Evolutionary conservation across 2,113 vertebrate species (phyloP).

Genomic region (Anhinga anhinga): DNA sequence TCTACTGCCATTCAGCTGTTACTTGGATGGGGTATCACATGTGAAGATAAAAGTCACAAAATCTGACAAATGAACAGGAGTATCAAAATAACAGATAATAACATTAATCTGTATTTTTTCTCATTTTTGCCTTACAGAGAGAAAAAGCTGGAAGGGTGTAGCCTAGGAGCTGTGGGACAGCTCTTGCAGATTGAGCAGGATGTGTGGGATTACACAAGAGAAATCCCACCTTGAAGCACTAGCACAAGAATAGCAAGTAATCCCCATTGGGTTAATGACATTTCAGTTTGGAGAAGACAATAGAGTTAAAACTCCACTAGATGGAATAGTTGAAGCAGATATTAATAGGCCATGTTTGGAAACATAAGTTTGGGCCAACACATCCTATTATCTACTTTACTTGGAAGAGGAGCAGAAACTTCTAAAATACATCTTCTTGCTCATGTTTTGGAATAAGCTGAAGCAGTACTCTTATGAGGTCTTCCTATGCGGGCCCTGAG

Average conservation of each 20-base stretch:
- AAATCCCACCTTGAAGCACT: background rate
- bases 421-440: background rate
- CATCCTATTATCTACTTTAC: background rate
- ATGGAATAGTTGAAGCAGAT: conserved; percentile 20
- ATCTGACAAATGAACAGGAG: background rate
- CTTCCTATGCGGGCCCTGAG: background rate
- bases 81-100: background rate
- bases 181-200: background rate
- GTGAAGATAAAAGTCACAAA: background rate
- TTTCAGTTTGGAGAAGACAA: background rate
- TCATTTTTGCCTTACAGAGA: background rate
- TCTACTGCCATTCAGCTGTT: background rate
- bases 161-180: background rate
- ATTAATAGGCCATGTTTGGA: background rate
- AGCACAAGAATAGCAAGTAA: background rate
- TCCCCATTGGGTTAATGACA: background rate
- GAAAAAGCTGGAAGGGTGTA: background rate
- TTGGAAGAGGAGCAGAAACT: background rate
- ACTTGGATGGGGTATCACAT: background rate
- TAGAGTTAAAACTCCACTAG: conserved; percentile 9
- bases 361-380: background rate
- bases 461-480: background rate
- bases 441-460: background rate
- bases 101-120: background rate
- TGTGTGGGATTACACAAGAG: background rate